These are phyloP conservation scores for Petaurus breviceps DNA, from an alignment of 2,113 vertebrate genomes.

Conservation along the genomic window DNA sequence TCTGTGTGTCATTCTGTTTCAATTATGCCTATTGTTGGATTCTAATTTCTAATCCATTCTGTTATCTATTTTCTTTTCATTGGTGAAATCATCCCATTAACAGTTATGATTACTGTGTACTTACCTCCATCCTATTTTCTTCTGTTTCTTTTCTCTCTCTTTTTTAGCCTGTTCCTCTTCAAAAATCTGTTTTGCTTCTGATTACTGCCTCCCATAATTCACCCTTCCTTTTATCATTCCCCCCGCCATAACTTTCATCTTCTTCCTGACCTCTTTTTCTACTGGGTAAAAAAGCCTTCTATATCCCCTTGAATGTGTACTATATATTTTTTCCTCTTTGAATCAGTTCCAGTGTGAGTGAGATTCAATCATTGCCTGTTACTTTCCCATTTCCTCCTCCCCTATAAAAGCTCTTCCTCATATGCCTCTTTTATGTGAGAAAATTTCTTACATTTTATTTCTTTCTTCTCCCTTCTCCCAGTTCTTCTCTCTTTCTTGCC, in stretches of 20 bases:
- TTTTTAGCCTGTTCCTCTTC: background rate
- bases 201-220: background rate
- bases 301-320: background rate
- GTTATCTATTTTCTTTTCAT: background rate
- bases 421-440: background rate
- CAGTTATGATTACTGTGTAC: background rate
- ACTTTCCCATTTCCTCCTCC: background rate
- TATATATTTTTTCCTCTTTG: background rate
- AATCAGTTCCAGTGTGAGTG: background rate
- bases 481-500: background rate
- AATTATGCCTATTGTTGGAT: background rate
- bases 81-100: background rate
- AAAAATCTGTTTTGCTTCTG: background rate
- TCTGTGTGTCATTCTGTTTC: background rate
- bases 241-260: background rate
- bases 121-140: background rate
- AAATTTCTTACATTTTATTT: background rate
- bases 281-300: background rate
- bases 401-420: background rate
- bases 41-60: background rate
- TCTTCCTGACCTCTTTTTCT: background rate
- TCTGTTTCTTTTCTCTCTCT: background rate
- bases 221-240: background rate
- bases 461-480: background rate
- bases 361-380: background rate